phyloP scores from a whole-genome alignment of 2,888 invertebrate genomes.

The Aspidapion aeneum region DNA sequence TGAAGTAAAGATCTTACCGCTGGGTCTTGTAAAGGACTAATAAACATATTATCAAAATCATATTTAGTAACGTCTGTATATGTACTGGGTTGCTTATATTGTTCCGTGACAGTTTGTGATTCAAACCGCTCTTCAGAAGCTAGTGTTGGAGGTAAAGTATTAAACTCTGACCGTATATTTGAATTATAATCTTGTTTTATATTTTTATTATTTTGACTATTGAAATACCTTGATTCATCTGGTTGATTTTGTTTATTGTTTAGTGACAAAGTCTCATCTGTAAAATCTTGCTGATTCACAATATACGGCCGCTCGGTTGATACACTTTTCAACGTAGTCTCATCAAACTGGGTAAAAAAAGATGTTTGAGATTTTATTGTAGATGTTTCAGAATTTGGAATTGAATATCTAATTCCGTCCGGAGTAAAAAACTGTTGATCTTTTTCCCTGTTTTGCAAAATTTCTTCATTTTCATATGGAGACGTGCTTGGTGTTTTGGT shows the following conservation, averaged over 20 bases:
- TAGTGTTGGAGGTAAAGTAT: background rate
- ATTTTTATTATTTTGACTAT: background rate
- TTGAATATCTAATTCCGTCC: background rate
- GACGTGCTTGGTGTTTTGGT: background rate
- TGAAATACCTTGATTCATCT: background rate
- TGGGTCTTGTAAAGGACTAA: conserved; percentile 50
- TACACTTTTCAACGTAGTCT: background rate
- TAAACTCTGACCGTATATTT: background rate
- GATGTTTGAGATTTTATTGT: background rate
- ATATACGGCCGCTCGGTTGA: background rate
- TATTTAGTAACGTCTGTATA: conserved; percentile 4
- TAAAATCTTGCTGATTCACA: background rate
- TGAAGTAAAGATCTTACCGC: conserved; percentile 42
- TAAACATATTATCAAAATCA: conserved; percentile 22
- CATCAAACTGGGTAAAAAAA: background rate
- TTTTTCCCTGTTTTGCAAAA: background rate
- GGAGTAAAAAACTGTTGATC: background rate
- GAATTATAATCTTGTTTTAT: background rate
- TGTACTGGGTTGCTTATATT: background rate
- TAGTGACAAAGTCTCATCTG: background rate
- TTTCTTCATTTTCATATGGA: background rate
- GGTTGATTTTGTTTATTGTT: background rate
- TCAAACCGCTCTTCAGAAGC: background rate
- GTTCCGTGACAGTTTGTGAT: background rate
- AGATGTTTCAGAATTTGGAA: background rate